phyloP scores from a whole-genome alignment of 2,113 vertebrate species.

The Coreoperca whiteheadi region DNA sequence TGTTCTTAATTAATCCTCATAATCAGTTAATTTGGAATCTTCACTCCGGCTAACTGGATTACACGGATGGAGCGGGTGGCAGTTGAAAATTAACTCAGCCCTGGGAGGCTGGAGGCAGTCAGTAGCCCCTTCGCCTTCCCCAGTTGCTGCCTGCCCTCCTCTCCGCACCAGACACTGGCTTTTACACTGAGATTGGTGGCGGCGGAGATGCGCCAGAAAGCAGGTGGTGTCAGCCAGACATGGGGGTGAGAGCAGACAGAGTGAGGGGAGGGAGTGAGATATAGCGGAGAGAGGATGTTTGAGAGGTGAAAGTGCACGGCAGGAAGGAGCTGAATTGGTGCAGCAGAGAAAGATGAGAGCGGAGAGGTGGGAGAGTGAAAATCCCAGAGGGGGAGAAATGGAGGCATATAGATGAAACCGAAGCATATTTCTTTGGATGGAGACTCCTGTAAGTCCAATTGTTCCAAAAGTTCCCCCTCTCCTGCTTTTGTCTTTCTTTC shows the following conservation, averaged over 20 bases:
- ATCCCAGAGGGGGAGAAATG: constrained; percentile 2
- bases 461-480: constrained; percentile 6
- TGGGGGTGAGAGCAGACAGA: constrained; percentile 14
- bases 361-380: constrained; percentile 28
- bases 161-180: constrained; percentile 27
- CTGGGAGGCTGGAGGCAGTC: constrained; percentile 12
- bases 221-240: constrained; percentile 9
- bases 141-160: constrained; percentile 52
- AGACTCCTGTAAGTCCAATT: constrained; percentile 23
- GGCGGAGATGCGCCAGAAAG: constrained; percentile 11
- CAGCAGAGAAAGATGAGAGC: constrained; percentile 15
- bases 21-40: constrained; percentile 50
- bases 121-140: constrained; percentile 4
- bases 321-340: background rate
- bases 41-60: constrained; percentile 46
- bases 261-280: constrained; percentile 19
- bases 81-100: constrained; percentile 38
- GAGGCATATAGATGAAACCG: no score
- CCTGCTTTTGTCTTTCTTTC: constrained; percentile 5
- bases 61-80: constrained; percentile 4
- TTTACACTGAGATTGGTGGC: constrained; percentile 48
- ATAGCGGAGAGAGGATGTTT: constrained; percentile 4
- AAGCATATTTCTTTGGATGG: constrained; percentile 2
- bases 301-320: constrained; percentile 8
- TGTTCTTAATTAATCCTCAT: constrained; percentile 58